These are phyloP conservation scores for Pollenia griseotomentosa DNA, from an alignment of 2,888 invertebrate species.

Conservation along the genomic window DNA sequence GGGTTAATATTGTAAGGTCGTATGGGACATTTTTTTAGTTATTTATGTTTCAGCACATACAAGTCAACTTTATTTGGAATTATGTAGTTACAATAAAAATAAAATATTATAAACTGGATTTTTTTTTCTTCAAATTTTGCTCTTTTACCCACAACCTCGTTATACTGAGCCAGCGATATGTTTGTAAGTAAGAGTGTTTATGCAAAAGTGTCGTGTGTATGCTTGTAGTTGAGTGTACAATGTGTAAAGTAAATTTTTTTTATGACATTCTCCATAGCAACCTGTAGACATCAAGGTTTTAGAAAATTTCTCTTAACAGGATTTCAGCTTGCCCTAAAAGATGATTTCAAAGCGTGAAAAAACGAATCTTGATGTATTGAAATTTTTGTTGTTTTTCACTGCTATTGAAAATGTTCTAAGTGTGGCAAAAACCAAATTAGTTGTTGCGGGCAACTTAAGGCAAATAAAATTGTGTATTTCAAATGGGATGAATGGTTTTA, in stretches of 20 bases:
- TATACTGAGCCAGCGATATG: not conserved
- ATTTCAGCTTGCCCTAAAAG: conserved; percentile 75
- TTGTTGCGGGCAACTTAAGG: too few relatives aligned
- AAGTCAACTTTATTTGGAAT: too few relatives aligned
- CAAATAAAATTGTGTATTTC: too few relatives aligned
- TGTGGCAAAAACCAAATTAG: not conserved
- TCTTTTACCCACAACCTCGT: too few relatives aligned
- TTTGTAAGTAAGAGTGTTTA: not conserved
- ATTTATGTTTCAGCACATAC: too few relatives aligned
- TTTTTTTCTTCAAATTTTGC: too few relatives aligned
- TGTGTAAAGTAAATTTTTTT: conserved; percentile 5
- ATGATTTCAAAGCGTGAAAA: not conserved
- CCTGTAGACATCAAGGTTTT: conserved; percentile 83
- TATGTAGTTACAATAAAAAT: too few relatives aligned
- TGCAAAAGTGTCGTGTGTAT: not conserved
- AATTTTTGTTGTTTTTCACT: not conserved
- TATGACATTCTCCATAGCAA: conserved; percentile 66
- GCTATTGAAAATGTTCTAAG: not conserved
- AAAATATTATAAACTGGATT: too few relatives aligned
- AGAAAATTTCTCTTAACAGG: conserved; percentile 82
- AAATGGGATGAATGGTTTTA: too few relatives aligned
- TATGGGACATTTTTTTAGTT: too few relatives aligned
- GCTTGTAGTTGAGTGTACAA: not conserved
- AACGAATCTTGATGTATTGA: not conserved
- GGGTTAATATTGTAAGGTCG: too few relatives aligned